Evolutionary conservation across 2,797 vertebrate genomes (phyloP).

Genomic region (Chanos chanos): DNA sequence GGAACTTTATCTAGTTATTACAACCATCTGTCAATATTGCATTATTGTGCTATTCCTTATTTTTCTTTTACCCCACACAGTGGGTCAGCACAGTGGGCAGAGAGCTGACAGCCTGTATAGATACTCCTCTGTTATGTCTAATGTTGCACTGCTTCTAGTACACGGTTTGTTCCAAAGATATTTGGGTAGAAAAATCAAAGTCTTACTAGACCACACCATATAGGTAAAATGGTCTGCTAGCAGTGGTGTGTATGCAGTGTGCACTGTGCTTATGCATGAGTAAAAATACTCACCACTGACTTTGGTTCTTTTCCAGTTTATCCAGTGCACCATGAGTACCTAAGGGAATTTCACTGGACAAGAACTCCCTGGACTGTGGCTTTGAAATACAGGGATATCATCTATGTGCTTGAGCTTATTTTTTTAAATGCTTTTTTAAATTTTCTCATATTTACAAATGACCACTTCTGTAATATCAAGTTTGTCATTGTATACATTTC

Average conservation of each 20-base stretch:
- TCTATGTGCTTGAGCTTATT: neutral
- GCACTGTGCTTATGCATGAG: too few species aligned
- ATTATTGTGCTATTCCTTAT: neutral
- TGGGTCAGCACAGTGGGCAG: too few species aligned
- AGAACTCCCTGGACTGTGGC: neutral
- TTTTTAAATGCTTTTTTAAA: neutral
- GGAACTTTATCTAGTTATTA: neutral
- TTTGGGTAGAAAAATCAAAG: neutral
- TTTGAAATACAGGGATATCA: neutral
- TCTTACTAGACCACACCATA: neutral
- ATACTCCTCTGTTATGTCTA: too few species aligned
- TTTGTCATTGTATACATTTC: too few species aligned
- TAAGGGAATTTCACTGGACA: constrained; percentile 13
- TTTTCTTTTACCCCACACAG: too few species aligned
- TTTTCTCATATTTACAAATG: neutral
- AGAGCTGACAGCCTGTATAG: too few species aligned
- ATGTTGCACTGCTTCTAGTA: too few species aligned
- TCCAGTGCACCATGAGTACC: constrained; percentile 42
- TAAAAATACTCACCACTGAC: neutral
- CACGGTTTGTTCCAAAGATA: too few species aligned
- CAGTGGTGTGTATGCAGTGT: neutral
- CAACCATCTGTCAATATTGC: neutral
- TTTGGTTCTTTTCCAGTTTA: constrained; percentile 31
- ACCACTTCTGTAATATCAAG: too few species aligned
- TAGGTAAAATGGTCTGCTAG: neutral